These are phyloP conservation scores for Cephonodes hylas DNA, from an alignment of 2,888 invertebrate species.

Conservation along the genomic window DNA sequence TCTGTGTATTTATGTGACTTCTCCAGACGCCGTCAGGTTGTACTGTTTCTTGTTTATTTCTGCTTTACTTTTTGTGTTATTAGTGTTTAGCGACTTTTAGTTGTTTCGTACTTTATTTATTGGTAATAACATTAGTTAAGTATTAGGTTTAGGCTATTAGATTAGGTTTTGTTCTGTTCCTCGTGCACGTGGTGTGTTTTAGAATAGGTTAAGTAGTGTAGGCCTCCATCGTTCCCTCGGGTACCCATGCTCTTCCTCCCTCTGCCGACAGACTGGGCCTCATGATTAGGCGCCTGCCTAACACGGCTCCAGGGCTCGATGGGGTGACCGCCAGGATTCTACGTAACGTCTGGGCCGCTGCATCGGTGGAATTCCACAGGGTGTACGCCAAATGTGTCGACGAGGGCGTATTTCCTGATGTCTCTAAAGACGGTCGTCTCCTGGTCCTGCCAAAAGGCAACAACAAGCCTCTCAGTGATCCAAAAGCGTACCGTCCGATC, in stretches of 20 bases:
- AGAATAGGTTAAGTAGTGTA: too few species aligned
- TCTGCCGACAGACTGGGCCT: background rate
- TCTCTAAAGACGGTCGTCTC: slow-evolving; percentile 31
- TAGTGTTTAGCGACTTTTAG: too few species aligned
- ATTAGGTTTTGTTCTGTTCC: too few species aligned
- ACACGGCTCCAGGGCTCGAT: slow-evolving; percentile 37
- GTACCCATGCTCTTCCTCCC: slow-evolving; percentile 20
- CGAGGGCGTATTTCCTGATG: slow-evolving; percentile 29
- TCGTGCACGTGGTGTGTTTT: too few species aligned
- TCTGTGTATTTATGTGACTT: too few species aligned
- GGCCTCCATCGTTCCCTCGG: slow-evolving; percentile 25
- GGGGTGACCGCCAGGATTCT: slow-evolving; percentile 29
- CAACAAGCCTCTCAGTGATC: slow-evolving; percentile 24
- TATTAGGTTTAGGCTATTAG: too few species aligned
- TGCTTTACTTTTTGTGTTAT: too few species aligned
- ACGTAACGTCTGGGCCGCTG: slow-evolving; percentile 22
- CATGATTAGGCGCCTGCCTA: slow-evolving; percentile 26
- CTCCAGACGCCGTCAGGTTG: too few species aligned
- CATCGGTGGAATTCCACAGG: slow-evolving; percentile 16
- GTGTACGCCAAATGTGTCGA: slow-evolving; percentile 23
- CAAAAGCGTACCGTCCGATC: slow-evolving; percentile 35
- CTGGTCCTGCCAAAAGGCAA: slow-evolving; percentile 33
- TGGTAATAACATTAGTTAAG: too few species aligned
- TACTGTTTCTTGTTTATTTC: too few species aligned
- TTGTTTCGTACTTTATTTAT: too few species aligned